Conservation (phyloP, 2,888 invertebrate species). For the Podabrus alpinus region DNA sequence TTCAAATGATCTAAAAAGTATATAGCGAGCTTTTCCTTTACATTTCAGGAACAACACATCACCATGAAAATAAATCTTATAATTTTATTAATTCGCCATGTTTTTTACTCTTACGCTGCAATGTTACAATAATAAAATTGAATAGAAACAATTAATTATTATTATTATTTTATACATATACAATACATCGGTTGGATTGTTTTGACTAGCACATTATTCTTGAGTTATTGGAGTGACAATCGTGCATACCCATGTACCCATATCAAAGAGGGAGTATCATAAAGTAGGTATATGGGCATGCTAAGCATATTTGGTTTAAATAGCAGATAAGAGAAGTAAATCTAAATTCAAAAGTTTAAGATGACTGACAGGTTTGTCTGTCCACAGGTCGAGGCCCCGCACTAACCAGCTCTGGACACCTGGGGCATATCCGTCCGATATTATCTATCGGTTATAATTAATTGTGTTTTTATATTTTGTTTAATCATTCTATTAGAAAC, state of each 20-base stretch:
- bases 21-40: not conserved
- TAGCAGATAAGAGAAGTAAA: constrained; percentile 41
- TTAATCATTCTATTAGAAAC: constrained; percentile 56
- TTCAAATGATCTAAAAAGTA: not conserved
- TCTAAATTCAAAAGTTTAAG: constrained; percentile 43
- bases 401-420: constrained; percentile 49
- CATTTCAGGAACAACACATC: not conserved
- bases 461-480: constrained; percentile 58
- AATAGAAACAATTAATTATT: not conserved
- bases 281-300: not conserved
- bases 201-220: not conserved
- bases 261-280: not conserved
- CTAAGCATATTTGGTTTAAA: not conserved
- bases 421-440: constrained; percentile 52
- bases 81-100: too few relatives aligned
- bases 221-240: not conserved
- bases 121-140: not conserved
- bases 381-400: constrained; percentile 39
- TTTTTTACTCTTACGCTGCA: not conserved
- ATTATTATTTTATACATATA: not conserved
- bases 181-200: not conserved
- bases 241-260: not conserved
- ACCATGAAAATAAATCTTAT: not conserved
- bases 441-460: constrained; percentile 56
- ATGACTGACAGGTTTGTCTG: constrained; percentile 50